Conservation (phyloP, 1,140 invertebrate genomes). For the Trinorchestia longiramus region DNA sequence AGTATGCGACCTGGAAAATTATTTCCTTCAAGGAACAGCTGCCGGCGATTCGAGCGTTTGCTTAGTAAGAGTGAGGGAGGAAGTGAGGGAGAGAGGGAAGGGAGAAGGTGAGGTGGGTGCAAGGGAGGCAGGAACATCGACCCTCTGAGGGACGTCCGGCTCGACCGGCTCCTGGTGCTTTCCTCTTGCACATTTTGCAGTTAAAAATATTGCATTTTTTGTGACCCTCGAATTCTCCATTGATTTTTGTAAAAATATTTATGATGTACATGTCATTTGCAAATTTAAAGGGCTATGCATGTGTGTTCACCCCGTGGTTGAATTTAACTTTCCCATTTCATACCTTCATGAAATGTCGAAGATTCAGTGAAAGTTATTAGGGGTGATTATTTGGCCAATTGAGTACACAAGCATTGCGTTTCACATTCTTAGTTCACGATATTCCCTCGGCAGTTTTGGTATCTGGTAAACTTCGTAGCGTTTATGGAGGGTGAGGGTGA, state of each 20-base stretch:
- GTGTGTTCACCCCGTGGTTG: neutral
- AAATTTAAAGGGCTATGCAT: neutral
- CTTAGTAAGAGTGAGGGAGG: too few relatives aligned
- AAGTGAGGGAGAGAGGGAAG: neutral
- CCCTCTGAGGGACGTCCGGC: neutral
- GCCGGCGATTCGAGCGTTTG: neutral
- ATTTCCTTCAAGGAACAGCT: neutral
- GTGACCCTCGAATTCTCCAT: neutral
- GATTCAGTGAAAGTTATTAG: neutral
- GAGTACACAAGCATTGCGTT: neutral
- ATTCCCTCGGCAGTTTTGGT: neutral
- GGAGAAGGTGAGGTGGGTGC: too few relatives aligned
- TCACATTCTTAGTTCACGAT: neutral
- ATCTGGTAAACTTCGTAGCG: neutral
- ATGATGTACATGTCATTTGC: neutral
- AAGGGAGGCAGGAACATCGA: neutral
- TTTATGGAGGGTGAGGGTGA: neutral
- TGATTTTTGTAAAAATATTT: neutral
- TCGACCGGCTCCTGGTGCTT: neutral
- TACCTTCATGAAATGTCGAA: neutral
- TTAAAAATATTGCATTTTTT: neutral
- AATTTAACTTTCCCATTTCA: neutral
- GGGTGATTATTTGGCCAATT: neutral
- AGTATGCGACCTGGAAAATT: neutral
- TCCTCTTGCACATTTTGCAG: neutral